Conservation (phyloP, 2,888 invertebrate species). For the Orchesellides sinensis region DNA sequence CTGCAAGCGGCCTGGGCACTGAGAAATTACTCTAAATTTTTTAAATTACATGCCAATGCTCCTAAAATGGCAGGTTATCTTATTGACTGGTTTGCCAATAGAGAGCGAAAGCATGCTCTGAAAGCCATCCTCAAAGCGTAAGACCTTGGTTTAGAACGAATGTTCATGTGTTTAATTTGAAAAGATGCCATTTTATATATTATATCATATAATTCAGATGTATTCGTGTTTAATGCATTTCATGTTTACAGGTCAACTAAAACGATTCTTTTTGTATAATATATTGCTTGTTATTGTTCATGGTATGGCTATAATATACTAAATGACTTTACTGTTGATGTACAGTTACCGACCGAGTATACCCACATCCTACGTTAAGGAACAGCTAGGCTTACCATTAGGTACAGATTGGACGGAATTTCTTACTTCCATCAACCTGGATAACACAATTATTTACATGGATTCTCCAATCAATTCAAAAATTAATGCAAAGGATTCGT, state of each 20-base stretch:
- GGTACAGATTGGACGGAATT: slow-evolving; percentile 73
- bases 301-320: slow-evolving; percentile 17
- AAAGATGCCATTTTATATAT: not conserved
- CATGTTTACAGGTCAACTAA: slow-evolving; percentile 53
- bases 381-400: slow-evolving; percentile 73
- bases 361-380: slow-evolving; percentile 72
- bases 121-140: slow-evolving; percentile 98
- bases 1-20: slow-evolving; percentile 95
- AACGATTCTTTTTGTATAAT: slow-evolving; percentile 9
- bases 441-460: slow-evolving; percentile 73
- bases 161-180: not conserved
- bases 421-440: slow-evolving; percentile 73
- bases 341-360: slow-evolving; percentile 74
- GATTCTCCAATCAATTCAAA: slow-evolving; percentile 73
- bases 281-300: slow-evolving; percentile 9
- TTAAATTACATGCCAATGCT: slow-evolving; percentile 90
- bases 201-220: not conserved
- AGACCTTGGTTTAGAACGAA: slow-evolving; percentile 81
- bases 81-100: slow-evolving; percentile 98
- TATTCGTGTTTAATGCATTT: slow-evolving; percentile 33
- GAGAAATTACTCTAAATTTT: slow-evolving; percentile 94
- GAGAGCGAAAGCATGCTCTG: slow-evolving; percentile 94
- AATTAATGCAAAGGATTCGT: slow-evolving; percentile 74
- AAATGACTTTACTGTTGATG: slow-evolving; percentile 65
- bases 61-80: slow-evolving; percentile 98